phyloP scores from a whole-genome alignment of 2,113 vertebrate species.

The Eolophus roseicapilla region DNA sequence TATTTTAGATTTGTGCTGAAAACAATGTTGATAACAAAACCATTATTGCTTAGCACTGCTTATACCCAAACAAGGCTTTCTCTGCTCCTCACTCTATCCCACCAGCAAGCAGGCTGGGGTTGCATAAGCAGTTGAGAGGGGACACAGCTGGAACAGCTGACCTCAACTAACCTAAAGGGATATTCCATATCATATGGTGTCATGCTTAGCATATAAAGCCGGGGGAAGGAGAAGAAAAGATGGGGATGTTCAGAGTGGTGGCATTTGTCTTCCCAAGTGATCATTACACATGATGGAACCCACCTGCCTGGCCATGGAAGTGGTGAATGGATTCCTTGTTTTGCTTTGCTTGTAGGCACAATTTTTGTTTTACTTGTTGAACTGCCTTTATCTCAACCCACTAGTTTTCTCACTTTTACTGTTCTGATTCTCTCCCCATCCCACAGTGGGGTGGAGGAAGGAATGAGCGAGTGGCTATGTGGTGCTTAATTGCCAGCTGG shows the following conservation, averaged over 20 bases:
- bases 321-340: neutral
- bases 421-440: neutral
- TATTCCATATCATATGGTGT: neutral
- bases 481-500: too few relatives aligned
- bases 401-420: neutral
- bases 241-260: neutral
- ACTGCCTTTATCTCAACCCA: neutral
- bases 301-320: neutral
- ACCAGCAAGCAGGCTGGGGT: neutral
- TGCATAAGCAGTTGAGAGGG: neutral
- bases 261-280: neutral
- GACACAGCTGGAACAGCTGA: neutral
- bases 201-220: neutral
- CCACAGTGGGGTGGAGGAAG: neutral
- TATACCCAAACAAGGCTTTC: neutral
- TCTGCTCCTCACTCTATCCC: neutral
- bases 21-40: neutral
- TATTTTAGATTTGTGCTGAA: neutral
- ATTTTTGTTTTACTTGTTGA: neutral
- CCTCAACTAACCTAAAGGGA: neutral
- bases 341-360: neutral
- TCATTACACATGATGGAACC: fast-evolving
- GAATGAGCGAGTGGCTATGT: neutral
- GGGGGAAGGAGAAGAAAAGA: neutral
- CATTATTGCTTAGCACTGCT: neutral